Evolutionary conservation across 2,888 invertebrate genomes (phyloP), one percentile per base, ranked within the genome.

Genomic region (Drosophila meridionalis): DNA sequence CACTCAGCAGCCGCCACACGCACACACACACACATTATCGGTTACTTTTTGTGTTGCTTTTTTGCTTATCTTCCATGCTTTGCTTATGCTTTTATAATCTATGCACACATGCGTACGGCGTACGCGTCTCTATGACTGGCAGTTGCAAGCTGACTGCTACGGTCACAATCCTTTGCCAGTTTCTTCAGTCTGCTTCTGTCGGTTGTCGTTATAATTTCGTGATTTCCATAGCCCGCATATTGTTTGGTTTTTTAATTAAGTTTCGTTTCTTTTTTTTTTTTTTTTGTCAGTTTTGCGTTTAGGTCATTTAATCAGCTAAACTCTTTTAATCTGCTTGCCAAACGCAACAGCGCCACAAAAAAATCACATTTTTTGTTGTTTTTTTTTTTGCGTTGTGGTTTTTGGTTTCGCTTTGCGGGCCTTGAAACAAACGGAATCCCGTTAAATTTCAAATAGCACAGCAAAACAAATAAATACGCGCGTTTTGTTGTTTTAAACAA

Each of bases 401-500:
- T 58, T 58, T 30, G 66, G 69, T 58, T 75, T 81, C 56, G 64
- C 57, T 72, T 58, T 73, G 76, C 34, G 72, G 68, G 69, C 89
- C 78, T 87, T 87, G 82, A 84, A 76, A 77, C 82, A 82, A 84
- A 89, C 74, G 71, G 73, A 80, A 87, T 77, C 73, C 69, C 84
- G 77, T 84, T 89, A 82, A 77, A 84, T 74, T 73, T 69, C 58
- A 58, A 71, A 73, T 42, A 48, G 47, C 38, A 5, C 65, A 65
- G 75, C 61, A 80, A 86, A 75, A 72, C 73, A 86, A 89, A 86
- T 87, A 86, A 89, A 86, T 87, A 87, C 48, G 74, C 57, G 42
- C 9, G 55, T 40, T 64, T 75, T 84, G 87, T 87, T 87, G 64
- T 73, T 87, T 86, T 89, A 89, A 86, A 89, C 87, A 87, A 61